Base-by-base conservation (phyloP, 2,797 vertebrate species). In the Vespertilio murinus region DNA sequence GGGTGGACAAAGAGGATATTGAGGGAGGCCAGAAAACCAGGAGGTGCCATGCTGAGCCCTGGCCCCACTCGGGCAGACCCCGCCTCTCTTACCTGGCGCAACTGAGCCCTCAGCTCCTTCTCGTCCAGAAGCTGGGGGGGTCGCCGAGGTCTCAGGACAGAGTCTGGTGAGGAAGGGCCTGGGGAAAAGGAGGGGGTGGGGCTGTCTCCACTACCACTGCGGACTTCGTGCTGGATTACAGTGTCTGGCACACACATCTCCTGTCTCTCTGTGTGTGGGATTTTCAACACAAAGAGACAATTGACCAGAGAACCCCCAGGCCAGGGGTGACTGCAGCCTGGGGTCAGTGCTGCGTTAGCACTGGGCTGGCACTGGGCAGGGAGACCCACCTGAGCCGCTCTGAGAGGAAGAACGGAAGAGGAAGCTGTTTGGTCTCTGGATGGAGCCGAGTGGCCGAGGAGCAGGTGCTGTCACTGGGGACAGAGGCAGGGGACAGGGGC, bases 381-480 rank as follows among this genome's bases (percentile, higher is more conserved):
- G 28, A 45, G 28, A 94, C 96, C 65, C 75, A 99, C 99, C 98
- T 86, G 98, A 88, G 40, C 95, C 77, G 47, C 94, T 96, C 87
- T 98, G 98, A 18, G 99, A 99, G 0, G 99, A 98, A 0, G 98
- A 96, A 23, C 99, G 98, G 97, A 99, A 99, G 85, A 99, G 98
- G 97, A 99, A 99, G 95, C 99, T 99, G 98, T 98, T 99, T 93
- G 99, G 99, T 97, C 98, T 99, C 96, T 98, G 98, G 40, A 96
- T 95, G 67, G 97, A 97, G 79, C 98, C 97, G 0, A 98, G 97
- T 0, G 98, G 98, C 28, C 93, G 94, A 42, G 94, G 56, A 8
- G 10, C 85, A 69, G 97, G 92, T 8, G 47, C 70, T 28, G 80
- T 85, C 2, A 96, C 97, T 38, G 96, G 97, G 11, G 95, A 10